A percentile compares a stretch with the other conserved stretches of the same genome.
Evolutionary conservation across 2,113 vertebrate species (phyloP).

Genomic region (Ciconia stormi): DNA sequence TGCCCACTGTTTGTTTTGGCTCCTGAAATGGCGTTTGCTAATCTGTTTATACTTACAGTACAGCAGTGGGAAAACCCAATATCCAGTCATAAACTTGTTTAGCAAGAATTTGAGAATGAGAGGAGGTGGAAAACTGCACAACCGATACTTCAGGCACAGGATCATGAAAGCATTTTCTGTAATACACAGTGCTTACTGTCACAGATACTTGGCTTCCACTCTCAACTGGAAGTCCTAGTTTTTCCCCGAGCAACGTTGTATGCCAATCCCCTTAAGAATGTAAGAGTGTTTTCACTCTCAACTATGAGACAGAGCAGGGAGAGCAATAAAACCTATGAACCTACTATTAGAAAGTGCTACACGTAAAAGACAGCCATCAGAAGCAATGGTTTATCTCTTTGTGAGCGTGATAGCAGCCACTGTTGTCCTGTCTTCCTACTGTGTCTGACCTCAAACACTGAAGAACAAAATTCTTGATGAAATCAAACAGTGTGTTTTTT

Average conservation of each 20-base stretch:
- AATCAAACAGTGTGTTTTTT: background rate
- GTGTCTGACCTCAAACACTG: background rate
- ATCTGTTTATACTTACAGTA: background rate
- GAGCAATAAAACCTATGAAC: background rate
- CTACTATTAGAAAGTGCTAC: background rate
- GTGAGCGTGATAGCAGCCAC: fast-evolving
- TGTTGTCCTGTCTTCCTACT: background rate
- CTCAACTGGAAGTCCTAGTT: background rate
- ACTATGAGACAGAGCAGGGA: background rate
- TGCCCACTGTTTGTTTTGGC: background rate
- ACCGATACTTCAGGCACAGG: background rate
- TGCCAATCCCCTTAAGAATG: background rate
- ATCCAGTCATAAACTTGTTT: background rate
- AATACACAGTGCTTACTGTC: background rate
- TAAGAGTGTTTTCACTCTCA: background rate
- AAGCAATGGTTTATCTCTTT: background rate
- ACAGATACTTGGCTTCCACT: background rate
- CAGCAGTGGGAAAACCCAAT: background rate
- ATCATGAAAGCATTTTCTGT: background rate
- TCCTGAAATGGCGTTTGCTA: background rate
- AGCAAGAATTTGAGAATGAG: background rate
- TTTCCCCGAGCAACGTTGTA: background rate
- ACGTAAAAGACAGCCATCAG: background rate
- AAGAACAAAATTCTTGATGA: background rate
- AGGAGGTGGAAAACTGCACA: background rate